Base-by-base conservation (phyloP, 2,888 invertebrate species). In the Drosophila kanekoi region DNA sequence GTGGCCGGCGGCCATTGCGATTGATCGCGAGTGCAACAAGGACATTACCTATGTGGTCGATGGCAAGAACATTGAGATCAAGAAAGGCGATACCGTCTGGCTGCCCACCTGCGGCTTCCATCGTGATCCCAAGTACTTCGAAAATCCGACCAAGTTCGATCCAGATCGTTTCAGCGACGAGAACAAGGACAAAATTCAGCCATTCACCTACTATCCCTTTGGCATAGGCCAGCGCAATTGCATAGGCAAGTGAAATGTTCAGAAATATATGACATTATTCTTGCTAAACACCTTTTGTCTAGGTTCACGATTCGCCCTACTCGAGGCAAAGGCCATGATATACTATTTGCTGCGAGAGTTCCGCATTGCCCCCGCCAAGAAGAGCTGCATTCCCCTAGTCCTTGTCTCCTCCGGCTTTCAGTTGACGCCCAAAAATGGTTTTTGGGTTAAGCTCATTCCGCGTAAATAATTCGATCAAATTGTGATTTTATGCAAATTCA, bases 141-240 rank as follows among this genome's bases (percentile, higher is more conserved):
- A 94, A 0, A 91, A 94, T 13, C 95, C 95, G 0, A 76, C 90
- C 0, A 93, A 93, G 79, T 95, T 95, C 54, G 93, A 94, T 81
- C 95, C 95, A 8, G 93, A 94, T 71, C 89, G 94, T 16, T 95
- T 95, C 74, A 94, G 92, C 2, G 93, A 94, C 0, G 93, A 94
- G 71, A 94, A 94, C 79, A 94, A 93, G 72, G 89, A 91, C 0
- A 92, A 92, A n/a, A 93, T 93, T 14, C 78, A 91, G 13, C 92
- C 93, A 0, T 93, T 92, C 44, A 89, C 93, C 0, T 94, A 93
- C 67, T 74, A 93, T 75, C 94, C 94, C 0, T 95, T 94, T 57
- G 95, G 94, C 1, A 38, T 92, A 0, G 95, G 95, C 3, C 95
- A 94, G 1, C 93, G 95, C 60, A 94, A 93, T 81, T 95, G 95